phyloP scores from a whole-genome alignment of 2,113 vertebrate genomes.

The Ceyx melanurus region DNA sequence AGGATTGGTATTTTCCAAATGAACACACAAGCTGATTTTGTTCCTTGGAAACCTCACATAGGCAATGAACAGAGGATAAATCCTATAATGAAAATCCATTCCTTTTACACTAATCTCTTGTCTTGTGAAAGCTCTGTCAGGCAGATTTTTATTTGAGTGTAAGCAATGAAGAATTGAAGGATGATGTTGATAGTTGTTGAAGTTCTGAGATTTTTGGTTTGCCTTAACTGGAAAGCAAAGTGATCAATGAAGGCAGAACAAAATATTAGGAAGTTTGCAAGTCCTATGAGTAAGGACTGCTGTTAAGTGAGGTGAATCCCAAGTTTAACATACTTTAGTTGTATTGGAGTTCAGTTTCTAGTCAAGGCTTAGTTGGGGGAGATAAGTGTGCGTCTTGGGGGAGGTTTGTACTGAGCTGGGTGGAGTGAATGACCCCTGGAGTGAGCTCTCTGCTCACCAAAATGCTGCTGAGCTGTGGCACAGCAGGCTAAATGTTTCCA shows the following conservation, averaged over 20 bases:
- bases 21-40: neutral
- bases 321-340: neutral
- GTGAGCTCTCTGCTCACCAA: neutral
- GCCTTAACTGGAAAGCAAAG: neutral
- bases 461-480: fast-evolving
- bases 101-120: neutral
- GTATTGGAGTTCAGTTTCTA: neutral
- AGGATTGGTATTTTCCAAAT: neutral
- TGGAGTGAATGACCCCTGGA: neutral
- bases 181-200: neutral
- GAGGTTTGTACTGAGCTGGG: neutral
- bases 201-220: neutral
- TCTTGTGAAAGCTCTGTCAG: neutral
- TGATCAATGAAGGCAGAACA: neutral
- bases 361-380: neutral
- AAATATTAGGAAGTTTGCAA: neutral
- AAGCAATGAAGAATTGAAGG: neutral
- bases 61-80: neutral
- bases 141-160: neutral
- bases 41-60: neutral
- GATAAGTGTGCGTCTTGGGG: neutral
- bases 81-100: neutral
- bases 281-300: neutral
- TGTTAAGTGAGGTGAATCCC: neutral
- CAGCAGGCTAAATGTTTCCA: neutral